Evolutionary conservation across 1,140 invertebrate species (phyloP).

Genomic region (Himalopsyche phryganea): DNA sequence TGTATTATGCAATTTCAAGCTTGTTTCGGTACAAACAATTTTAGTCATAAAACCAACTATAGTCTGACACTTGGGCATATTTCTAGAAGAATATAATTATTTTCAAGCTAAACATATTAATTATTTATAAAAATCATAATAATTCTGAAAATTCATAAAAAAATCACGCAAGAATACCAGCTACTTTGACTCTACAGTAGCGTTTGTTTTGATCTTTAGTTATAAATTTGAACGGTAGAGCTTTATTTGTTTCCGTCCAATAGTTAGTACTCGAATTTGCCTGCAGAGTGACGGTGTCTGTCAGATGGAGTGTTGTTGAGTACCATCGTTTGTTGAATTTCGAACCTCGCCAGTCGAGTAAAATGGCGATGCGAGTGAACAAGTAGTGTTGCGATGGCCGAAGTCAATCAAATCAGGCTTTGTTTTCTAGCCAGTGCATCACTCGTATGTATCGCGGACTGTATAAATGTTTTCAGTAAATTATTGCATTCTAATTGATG

Average conservation of each 20-base stretch:
- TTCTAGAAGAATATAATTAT: too few species aligned
- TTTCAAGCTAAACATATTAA: too few species aligned
- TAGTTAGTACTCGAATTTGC: constrained; percentile 1
- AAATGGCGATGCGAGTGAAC: constrained; percentile 25
- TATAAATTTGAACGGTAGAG: not conserved
- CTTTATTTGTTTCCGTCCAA: constrained; percentile 5
- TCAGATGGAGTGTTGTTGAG: constrained; percentile 15
- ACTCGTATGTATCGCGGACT: not conserved
- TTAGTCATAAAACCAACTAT: too few species aligned
- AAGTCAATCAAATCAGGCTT: constrained; percentile 19
- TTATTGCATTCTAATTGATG: constrained; percentile 22
- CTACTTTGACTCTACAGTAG: not conserved
- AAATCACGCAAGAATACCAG: not conserved
- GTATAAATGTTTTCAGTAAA: constrained; percentile 24
- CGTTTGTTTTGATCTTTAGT: constrained; percentile 21
- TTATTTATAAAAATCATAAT: too few species aligned
- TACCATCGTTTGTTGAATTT: constrained; percentile 15
- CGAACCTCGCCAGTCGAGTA: constrained; percentile 15
- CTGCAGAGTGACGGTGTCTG: not conserved
- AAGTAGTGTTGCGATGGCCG: constrained; percentile 28
- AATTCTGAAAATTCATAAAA: not conserved
- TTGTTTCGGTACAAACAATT: too few species aligned
- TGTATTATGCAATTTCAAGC: too few species aligned
- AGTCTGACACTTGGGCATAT: too few species aligned
- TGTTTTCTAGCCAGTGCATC: constrained; percentile 18